Conservation (phyloP, 2,888 invertebrate genomes). For the Argyresthia goedartella region DNA sequence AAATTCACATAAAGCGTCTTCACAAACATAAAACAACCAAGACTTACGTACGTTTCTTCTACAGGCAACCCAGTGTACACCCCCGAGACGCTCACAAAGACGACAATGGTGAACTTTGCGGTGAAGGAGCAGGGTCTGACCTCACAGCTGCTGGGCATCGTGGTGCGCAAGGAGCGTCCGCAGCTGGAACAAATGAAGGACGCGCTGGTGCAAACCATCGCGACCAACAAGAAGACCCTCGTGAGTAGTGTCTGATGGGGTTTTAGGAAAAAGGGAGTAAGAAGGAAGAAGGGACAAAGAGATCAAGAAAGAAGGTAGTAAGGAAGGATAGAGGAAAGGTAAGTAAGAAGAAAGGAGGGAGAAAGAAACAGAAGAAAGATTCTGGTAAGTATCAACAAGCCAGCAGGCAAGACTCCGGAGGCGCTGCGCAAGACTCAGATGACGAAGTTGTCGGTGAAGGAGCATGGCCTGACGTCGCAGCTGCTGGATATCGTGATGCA, state of each 20-base stretch:
- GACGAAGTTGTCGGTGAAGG: slow-evolving; percentile 77
- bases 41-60: neutral
- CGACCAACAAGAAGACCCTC: slow-evolving; percentile 81
- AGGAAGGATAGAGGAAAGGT: no score
- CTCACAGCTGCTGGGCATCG: slow-evolving; percentile 88
- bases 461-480: slow-evolving; percentile 90
- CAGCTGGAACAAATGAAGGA: slow-evolving; percentile 92
- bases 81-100: slow-evolving; percentile 88
- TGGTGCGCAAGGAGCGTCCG: slow-evolving; percentile 90
- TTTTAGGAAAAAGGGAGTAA: no score
- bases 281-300: no score
- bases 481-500: slow-evolving; percentile 90
- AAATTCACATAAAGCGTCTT: no score
- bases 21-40: no score
- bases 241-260: slow-evolving; percentile 23
- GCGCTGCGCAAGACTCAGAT: no score
- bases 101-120: slow-evolving; percentile 91
- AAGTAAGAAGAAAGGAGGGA: no score
- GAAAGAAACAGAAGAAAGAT: no score
- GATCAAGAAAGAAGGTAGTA: no score
- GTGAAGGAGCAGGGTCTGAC: slow-evolving; percentile 92
- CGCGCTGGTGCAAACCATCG: slow-evolving; percentile 81
- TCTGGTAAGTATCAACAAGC: no score
- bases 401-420: no score
- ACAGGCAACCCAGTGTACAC: slow-evolving; percentile 89